Conservation (phyloP, 2,113 vertebrate species). For the Oreotrochilus melanogaster region DNA sequence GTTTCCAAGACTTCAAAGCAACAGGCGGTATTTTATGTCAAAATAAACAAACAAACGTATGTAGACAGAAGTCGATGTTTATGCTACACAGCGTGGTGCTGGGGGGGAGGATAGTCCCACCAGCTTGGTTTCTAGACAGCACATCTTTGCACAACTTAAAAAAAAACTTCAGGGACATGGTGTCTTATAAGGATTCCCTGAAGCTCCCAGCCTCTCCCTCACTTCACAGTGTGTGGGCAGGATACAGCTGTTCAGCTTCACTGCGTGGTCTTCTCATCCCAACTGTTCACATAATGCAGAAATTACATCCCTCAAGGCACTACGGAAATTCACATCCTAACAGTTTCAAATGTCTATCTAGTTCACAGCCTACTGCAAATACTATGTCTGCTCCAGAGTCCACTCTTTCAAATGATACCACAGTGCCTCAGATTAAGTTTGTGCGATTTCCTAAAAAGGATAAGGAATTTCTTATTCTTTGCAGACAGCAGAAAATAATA, state of each 20-base stretch:
- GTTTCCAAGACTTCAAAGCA: conserved; percentile 51
- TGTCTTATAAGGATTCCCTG: conserved; percentile 33
- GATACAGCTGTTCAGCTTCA: conserved; percentile 67
- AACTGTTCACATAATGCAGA: conserved; percentile 36
- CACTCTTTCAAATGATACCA: neutral
- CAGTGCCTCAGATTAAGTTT: neutral
- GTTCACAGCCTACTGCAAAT: conserved; percentile 32
- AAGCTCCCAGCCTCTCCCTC: conserved; percentile 49
- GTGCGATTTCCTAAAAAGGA: neutral
- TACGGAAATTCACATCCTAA: conserved; percentile 57
- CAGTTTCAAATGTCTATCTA: conserved; percentile 44
- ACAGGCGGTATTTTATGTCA: neutral
- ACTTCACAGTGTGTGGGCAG: conserved; percentile 57
- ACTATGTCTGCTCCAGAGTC: neutral
- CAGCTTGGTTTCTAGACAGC: neutral
- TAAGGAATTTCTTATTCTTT: neutral
- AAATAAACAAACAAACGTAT: conserved; percentile 38
- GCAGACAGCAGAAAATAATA: neutral
- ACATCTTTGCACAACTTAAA: conserved; percentile 22
- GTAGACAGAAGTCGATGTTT: conserved; percentile 35
- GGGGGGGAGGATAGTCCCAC: neutral
- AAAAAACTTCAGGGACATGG: neutral
- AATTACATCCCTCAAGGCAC: conserved; percentile 56
- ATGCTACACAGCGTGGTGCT: fast-evolving
- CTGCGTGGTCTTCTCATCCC: conserved; percentile 50